Percentiles rank a stretch among this genome's conserved stretches.
phyloP scores from a whole-genome alignment of 2,113 vertebrate species.

The Triplophysa rosa region DNA sequence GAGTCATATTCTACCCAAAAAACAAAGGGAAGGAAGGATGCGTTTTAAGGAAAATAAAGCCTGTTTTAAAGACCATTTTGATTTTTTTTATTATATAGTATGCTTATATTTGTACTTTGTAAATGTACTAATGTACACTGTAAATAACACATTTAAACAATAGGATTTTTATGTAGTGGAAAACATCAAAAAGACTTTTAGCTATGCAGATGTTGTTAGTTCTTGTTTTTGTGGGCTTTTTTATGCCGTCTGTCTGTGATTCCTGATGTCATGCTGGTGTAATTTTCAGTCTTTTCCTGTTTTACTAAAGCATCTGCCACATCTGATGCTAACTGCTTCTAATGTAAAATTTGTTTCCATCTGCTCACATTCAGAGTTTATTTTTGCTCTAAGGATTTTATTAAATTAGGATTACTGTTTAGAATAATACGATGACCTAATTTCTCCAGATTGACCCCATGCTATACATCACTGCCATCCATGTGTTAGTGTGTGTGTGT shows the following conservation, averaged over 20 bases:
- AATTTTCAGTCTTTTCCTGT: constrained; percentile 9
- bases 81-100: too few species aligned
- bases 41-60: too few species aligned
- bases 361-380: constrained; percentile 29
- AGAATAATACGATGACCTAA: constrained; percentile 63
- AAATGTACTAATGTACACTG: too few species aligned
- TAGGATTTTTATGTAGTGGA: too few species aligned
- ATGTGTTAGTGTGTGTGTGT: constrained; percentile 32
- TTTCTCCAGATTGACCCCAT: constrained; percentile 31
- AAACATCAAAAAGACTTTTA: too few species aligned
- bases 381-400: constrained; percentile 48
- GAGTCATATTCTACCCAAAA: too few species aligned
- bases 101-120: too few species aligned
- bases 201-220: too few species aligned
- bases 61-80: too few species aligned
- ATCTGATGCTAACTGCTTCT: not conserved
- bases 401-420: constrained; percentile 63
- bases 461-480: constrained; percentile 25
- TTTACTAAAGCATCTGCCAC: not conserved
- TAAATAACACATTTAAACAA: too few species aligned
- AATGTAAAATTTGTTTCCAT: not conserved
- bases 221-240: not conserved
- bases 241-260: not conserved
- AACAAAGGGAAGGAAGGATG: too few species aligned
- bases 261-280: constrained; percentile 16